Base-by-base conservation (phyloP, 2,888 invertebrate species). In the Erebia ligea region DNA sequence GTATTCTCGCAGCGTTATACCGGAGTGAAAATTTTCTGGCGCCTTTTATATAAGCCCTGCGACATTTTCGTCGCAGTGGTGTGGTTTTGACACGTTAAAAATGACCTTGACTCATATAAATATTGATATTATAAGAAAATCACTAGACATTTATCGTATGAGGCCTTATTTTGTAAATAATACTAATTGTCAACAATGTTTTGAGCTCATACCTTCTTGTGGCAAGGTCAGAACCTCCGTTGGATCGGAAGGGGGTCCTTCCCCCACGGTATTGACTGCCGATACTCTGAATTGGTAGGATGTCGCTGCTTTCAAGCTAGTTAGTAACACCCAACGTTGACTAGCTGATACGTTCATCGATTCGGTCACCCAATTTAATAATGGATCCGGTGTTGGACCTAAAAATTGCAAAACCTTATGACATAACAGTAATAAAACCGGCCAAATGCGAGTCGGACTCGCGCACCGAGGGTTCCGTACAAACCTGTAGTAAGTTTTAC, bases 251-350 rank as follows among this genome's bases (percentile, higher is more conserved):
- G 98, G 96, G 0, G 97, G 96, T 3, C 99, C 99, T 85, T 99
- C 98, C 0, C 99, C 99, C 1, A 99, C 98, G 65, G 97, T 96
- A 89, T 99, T 99, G 13, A 98, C 97, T 15, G 99, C 98, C 75
- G 97, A 97, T n/a, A 99, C 97, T 74, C 99, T 95, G 89, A 99
- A 99, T 87, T 99, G 98, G 88, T 99, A 99, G 0, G 97, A 97
- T 0, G 98, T 97, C 0, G 99, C 98, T 0, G 99, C 99, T 88
- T 98, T 98, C 63, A 99, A 93, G 83, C 97, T 97, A 57, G 96
- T 96, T 64, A 99, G 92, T 52, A 98, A 87, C 13, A 97, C 95
- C 96, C 96, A 97, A 63, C 97, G 95, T 77, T 96, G 96, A 67
- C 94, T 94, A 4, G 97, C 95, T 0, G 98, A 97, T 1, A 98